These are phyloP conservation scores for Hypercompe scribonia DNA, from an alignment of 2,888 invertebrate species.

Conservation along the genomic window DNA sequence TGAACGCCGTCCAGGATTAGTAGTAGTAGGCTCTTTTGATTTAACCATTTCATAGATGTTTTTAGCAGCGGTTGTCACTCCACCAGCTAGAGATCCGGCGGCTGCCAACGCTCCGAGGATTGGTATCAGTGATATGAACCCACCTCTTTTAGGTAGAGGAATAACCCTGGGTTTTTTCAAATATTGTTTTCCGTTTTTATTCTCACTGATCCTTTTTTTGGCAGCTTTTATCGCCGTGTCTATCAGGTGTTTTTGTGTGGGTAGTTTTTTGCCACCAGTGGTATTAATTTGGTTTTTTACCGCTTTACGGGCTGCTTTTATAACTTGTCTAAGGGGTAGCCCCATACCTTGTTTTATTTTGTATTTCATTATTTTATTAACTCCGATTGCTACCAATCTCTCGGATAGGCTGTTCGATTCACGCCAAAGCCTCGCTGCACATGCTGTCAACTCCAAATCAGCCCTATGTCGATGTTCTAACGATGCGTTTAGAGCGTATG, in stretches of 20 bases:
- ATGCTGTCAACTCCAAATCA: conserved; percentile 7
- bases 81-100: no score
- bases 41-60: no score
- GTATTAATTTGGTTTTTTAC: not conserved
- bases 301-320: conserved; percentile 3
- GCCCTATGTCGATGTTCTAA: conserved; percentile 9
- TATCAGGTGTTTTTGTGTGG: not conserved
- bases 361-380: conserved; percentile 3
- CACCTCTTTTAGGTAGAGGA: conserved; percentile 19
- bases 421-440: not conserved
- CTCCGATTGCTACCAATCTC: conserved; percentile 6
- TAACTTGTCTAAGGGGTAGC: conserved; percentile 12
- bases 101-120: conserved; percentile 5
- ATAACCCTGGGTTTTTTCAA: conserved; percentile 19
- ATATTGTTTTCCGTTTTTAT: not conserved
- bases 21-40: no score
- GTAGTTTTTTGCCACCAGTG: not conserved
- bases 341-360: conserved; percentile 10
- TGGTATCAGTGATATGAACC: conserved; percentile 6
- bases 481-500: not conserved
- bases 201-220: no score
- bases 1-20: no score
- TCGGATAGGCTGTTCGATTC: conserved; percentile 16
- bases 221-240: conserved; percentile 2
- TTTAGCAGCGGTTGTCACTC: no score